Evolutionary conservation across 1,140 invertebrate species (phyloP), one percentile per base, ranked within the genome.

Genomic region (Schlechtendalia chinensis): DNA sequence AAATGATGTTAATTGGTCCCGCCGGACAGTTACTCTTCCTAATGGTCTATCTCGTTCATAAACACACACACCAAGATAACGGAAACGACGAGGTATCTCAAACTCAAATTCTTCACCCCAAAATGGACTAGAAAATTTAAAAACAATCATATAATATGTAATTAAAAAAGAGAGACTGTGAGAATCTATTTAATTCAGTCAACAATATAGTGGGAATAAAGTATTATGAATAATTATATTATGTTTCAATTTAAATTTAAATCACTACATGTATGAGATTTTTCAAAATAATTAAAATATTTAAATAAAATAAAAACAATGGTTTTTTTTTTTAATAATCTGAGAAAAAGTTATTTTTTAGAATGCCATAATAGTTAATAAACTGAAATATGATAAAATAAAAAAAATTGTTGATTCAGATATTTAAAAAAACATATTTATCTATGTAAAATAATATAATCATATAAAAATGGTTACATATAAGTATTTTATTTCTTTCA

Each of bases 41-140:
- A 96, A 88, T 84, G 92, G 90, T 82, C 90, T 87, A 84, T 93
- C 92, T 82, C 92, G 88, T 84, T 94, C 93, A 86, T 93, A 94
- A 81, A 96, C 90, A 86, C 95, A 95, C 84, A 96, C 91, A 74
- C 93, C 93, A 45, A 97, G 88, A 86, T 92, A 94, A 82, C 94
- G 90, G 87, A 96, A 97, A 84, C 91, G 90, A 83, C 94, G 88
- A 80, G 95, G 95, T 81, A 97, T 93, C 85, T 96, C 94, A 84
- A 96, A 96, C 85, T 95, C 92, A 88, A 95, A 96, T 85, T 97
- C 94, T 86, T 96, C 94, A 74, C 93, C 94, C 86, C 95, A 96
- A 87, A 96, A 96, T 83, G 94, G 94, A 85, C 93, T 94, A 87
- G 47, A 88, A 87, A 82, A 83, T 54, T 75, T 19, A 17, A 72